These are phyloP conservation scores for Trachemys scripta DNA, from an alignment of 2,113 vertebrate species.

Conservation along the genomic window DNA sequence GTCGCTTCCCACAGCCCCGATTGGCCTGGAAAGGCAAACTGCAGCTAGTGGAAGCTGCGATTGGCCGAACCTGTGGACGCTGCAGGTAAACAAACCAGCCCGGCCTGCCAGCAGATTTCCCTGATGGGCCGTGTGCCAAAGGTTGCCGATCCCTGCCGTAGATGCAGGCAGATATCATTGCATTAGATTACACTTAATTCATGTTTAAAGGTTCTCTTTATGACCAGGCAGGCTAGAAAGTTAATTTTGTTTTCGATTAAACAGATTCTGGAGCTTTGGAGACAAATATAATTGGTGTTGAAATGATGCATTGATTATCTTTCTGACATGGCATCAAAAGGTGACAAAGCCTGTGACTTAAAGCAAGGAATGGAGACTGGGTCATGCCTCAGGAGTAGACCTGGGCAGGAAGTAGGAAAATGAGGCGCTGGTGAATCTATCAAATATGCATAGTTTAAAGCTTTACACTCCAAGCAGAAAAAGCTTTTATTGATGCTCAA, in stretches of 20 bases:
- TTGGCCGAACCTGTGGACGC: too few relatives aligned
- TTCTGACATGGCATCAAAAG: neutral
- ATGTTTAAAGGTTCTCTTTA: neutral
- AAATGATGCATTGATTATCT: rapidly evolving
- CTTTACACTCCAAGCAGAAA: neutral
- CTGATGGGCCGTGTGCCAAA: too few relatives aligned
- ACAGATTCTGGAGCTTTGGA: rapidly evolving
- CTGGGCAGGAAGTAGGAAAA: neutral
- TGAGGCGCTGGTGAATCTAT: rapidly evolving
- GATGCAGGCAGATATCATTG: neutral
- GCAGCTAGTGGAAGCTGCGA: too few relatives aligned
- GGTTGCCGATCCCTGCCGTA: neutral
- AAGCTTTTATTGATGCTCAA: neutral
- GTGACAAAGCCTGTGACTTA: rapidly evolving
- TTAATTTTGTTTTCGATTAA: neutral
- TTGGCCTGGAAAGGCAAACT: too few relatives aligned
- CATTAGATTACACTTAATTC: neutral
- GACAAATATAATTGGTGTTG: neutral
- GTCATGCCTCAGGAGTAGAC: neutral
- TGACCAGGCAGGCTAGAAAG: neutral
- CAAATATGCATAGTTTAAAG: rapidly evolving
- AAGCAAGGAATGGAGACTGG: neutral
- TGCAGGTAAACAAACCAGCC: too few relatives aligned
- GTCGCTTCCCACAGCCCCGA: too few relatives aligned
- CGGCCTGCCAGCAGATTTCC: too few relatives aligned